Conservation (phyloP, 1,140 invertebrate species). For the Brachionus rubens region DNA sequence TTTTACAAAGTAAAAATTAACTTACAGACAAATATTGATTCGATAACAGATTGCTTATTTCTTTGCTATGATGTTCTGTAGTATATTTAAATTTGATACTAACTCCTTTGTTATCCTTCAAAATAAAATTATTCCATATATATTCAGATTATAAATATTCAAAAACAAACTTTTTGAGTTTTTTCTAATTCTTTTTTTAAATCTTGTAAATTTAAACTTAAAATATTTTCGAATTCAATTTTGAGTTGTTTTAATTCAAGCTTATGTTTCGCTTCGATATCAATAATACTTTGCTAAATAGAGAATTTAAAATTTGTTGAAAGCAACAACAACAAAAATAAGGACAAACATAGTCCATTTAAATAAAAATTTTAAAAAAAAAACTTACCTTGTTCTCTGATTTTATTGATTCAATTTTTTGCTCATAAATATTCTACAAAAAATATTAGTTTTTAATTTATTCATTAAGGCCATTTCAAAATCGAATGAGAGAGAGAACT, state of each 20-base stretch:
- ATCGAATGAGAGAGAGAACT: too few relatives aligned
- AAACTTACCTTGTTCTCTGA: not conserved
- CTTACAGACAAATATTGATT: not conserved
- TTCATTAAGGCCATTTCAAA: too few relatives aligned
- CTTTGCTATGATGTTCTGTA: not conserved
- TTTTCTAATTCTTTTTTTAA: slow-evolving; percentile 31
- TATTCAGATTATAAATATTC: not conserved
- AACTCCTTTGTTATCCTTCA: slow-evolving; percentile 6
- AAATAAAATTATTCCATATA: not conserved
- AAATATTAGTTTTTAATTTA: too few relatives aligned
- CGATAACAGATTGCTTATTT: not conserved
- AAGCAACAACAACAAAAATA: too few relatives aligned
- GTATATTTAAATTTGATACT: slow-evolving; percentile 22
- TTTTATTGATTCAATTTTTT: slow-evolving; percentile 1
- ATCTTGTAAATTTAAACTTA: not conserved
- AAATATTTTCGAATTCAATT: not conserved
- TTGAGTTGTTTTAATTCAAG: slow-evolving; percentile 12
- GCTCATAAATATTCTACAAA: slow-evolving; percentile 11
- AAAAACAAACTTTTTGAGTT: slow-evolving; percentile 13
- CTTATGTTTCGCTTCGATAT: slow-evolving; percentile 10
- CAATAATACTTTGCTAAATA: slow-evolving; percentile 1
- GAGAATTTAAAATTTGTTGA: too few relatives aligned
- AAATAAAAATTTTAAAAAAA: too few relatives aligned
- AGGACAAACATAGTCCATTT: too few relatives aligned
- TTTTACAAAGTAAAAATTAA: too few relatives aligned